Percentiles rank a stretch among this genome's conserved stretches.
Conservation (phyloP, 1,140 invertebrate species). For the Vanessa tameamea region DNA sequence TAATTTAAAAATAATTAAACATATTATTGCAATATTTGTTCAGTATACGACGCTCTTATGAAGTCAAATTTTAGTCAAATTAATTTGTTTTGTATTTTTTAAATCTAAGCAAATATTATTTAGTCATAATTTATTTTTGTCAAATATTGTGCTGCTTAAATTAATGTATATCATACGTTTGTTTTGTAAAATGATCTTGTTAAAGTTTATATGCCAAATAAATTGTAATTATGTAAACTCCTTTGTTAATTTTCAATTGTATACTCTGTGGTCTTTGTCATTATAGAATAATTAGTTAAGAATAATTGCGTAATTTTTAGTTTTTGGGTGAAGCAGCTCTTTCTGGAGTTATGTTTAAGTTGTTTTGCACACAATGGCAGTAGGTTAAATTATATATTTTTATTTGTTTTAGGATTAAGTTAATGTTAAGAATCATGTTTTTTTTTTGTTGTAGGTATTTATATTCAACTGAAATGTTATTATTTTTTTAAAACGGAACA, state of each 20-base stretch:
- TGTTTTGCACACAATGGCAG: not conserved
- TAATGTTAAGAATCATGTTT: conserved; percentile 11
- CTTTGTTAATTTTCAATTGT: conserved; percentile 32
- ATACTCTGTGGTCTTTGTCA: conserved; percentile 31
- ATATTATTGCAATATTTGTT: no score
- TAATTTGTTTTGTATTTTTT: not conserved
- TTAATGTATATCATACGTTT: not conserved
- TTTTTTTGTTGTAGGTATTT: conserved; percentile 7
- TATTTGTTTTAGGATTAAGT: conserved; percentile 3
- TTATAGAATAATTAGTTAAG: conserved; percentile 24
- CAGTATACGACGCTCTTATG: no score
- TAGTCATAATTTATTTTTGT: not conserved
- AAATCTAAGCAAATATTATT: not conserved
- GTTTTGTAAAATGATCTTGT: no score
- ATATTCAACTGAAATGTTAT: conserved; percentile 14
- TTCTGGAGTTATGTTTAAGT: not conserved
- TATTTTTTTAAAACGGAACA: conserved; percentile 1
- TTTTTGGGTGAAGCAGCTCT: not conserved
- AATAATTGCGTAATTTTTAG: not conserved
- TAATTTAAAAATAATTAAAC: no score
- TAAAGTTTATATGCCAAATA: no score
- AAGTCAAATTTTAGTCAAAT: no score
- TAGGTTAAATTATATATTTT: not conserved
- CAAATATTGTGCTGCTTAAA: conserved; percentile 9
- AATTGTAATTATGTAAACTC: conserved; percentile 3